Percentiles rank a stretch among this genome's conserved stretches.
Conservation (phyloP, 1,140 invertebrate species). For the Hermatobates lingyangjiaoensis region DNA sequence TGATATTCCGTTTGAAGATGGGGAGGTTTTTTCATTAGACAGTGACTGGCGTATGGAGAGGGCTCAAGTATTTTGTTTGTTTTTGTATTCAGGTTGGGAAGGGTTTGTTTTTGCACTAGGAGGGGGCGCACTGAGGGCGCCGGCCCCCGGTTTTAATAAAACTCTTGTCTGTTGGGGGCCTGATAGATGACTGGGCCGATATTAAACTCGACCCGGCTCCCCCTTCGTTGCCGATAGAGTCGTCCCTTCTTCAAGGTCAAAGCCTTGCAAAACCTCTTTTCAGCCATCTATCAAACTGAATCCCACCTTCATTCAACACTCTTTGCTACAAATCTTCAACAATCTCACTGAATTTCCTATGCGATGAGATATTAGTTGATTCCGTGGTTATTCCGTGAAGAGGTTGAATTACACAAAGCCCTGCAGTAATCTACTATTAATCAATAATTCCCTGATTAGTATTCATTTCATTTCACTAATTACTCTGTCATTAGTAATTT, state of each 20-base stretch:
- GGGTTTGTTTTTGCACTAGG: neutral
- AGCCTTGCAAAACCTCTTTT: neutral
- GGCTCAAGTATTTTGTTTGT: neutral
- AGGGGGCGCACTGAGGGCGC: neutral
- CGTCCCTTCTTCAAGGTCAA: neutral
- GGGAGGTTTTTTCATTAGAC: constrained; percentile 4
- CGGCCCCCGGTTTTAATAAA: constrained; percentile 4
- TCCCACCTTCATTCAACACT: too few relatives aligned
- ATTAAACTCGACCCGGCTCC: neutral
- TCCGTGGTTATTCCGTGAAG: too few relatives aligned
- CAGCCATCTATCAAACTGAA: too few relatives aligned
- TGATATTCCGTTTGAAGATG: too few relatives aligned
- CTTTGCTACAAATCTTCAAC: too few relatives aligned
- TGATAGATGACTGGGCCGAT: constrained; percentile 6
- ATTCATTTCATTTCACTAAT: too few relatives aligned
- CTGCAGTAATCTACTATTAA: too few relatives aligned
- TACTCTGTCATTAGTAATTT: too few relatives aligned
- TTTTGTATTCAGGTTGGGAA: neutral
- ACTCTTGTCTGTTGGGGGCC: constrained; percentile 5
- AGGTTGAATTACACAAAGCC: too few relatives aligned
- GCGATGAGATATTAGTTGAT: too few relatives aligned
- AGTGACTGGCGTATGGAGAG: neutral
- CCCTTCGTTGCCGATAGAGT: neutral
- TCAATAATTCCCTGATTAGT: too few relatives aligned
- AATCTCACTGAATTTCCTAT: too few relatives aligned